Conservation (phyloP, 2,888 invertebrate species). For the Amorpha juglandis region DNA sequence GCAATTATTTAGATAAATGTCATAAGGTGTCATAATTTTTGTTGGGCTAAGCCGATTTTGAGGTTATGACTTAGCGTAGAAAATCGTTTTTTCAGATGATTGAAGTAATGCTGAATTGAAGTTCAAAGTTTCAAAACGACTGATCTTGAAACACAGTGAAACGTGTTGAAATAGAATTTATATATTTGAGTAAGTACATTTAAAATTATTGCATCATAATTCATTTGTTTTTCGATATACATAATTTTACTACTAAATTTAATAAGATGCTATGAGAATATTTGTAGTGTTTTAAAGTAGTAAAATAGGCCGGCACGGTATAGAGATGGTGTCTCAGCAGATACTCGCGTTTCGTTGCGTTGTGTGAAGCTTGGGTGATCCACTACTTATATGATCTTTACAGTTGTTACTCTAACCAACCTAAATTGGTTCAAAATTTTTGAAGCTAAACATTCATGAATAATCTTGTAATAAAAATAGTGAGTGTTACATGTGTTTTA, state of each 20-base stretch:
- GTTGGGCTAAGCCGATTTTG: too few relatives aligned
- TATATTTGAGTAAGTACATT: constrained; percentile 42
- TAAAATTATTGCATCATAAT: constrained; percentile 49
- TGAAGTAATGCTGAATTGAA: not conserved
- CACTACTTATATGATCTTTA: too few relatives aligned
- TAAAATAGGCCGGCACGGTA: too few relatives aligned
- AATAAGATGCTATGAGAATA: too few relatives aligned
- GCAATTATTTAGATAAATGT: too few relatives aligned
- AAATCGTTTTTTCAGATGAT: not conserved
- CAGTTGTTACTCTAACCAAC: too few relatives aligned
- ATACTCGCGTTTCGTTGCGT: too few relatives aligned
- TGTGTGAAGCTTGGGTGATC: too few relatives aligned
- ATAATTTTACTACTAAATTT: not conserved
- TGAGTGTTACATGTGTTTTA: constrained; percentile 67
- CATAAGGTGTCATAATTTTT: too few relatives aligned
- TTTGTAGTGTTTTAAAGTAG: too few relatives aligned
- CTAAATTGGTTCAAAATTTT: too few relatives aligned
- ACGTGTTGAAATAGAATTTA: not conserved
- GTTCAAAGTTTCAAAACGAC: not conserved
- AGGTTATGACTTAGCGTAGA: not conserved
- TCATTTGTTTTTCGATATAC: constrained; percentile 53
- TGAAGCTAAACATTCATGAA: not conserved
- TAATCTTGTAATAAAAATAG: constrained; percentile 49
- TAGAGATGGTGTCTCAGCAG: too few relatives aligned
- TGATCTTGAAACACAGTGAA: not conserved